Evolutionary conservation across 2,113 vertebrate genomes (phyloP), one percentile per base, ranked within the genome.

Genomic region (Eleginops maclovinus): DNA sequence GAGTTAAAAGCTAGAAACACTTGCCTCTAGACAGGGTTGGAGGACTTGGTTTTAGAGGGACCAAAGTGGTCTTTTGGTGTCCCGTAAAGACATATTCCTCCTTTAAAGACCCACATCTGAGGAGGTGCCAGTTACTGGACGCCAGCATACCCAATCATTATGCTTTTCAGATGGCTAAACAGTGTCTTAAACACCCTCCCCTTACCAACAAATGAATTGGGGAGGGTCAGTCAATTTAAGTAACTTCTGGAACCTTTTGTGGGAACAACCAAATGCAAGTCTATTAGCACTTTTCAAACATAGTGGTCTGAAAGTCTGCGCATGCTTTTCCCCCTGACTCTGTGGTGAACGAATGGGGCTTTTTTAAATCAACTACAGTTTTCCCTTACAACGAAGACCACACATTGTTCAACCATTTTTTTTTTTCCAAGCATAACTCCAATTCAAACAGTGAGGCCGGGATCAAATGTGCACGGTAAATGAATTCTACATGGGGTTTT

Each of bases 141-240:
- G 4, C 9, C 43, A 63, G 16, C 47, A 17, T 26, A 46, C 21
- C 22, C 41, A 63, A 63, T 62, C 21, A 9, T 24, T 46, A 43
- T 63, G 43, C 9, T 44, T 62, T 21, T 46, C 9, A 4, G 21
- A 63, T 24, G 62, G 62, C n/a, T 64, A 28, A 28, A 64, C 62
- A 24, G 41, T 46, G 21, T 24, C 61, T 63, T 36, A 47, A 26
- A 19, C 7, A 36, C 21, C 8, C 19, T 41, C 13, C 14, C 41
- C 60, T 22, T 43, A 22, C 10, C 36, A 41, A 40, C 36, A 21
- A 43, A 19, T 12, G 19, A 43, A 50, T n/a, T n/a, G 47, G 17
- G 50, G n/a, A 21, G 50, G n/a, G 13, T 62, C 40, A 62, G 40
- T 62, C 60, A 22, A 44, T 46, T 62, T 9, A n/a, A 16, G 41